Conservation (phyloP, 2,797 vertebrate species). For the Crypturellus tataupa region DNA sequence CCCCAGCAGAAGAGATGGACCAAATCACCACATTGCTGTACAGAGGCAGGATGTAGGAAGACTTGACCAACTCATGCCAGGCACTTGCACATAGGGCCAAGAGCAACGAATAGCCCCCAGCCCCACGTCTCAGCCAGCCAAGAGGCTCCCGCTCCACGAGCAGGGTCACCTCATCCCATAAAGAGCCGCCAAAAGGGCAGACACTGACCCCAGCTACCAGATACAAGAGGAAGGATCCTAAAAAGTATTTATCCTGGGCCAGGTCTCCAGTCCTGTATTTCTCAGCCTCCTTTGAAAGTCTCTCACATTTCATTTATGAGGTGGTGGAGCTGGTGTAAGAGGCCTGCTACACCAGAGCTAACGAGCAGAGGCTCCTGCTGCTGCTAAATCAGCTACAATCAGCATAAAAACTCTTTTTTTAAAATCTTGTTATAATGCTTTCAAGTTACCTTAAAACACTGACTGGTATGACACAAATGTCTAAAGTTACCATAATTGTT, state of each 20-base stretch:
- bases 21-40: neutral
- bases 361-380: slow-evolving; percentile 1
- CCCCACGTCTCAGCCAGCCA: neutral
- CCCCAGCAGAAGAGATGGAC: neutral
- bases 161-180: neutral
- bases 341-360: neutral
- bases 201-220: neutral
- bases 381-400: neutral
- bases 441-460: slow-evolving; percentile 54
- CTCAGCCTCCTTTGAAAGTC: neutral
- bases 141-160: neutral
- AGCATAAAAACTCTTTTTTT: slow-evolving; percentile 14
- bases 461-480: slow-evolving; percentile 22
- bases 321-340: neutral
- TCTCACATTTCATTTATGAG: neutral
- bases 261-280: neutral
- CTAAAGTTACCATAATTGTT: slow-evolving; percentile 45
- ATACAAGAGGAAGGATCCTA: fast-evolving
- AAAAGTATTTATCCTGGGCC: neutral
- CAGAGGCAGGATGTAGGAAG: neutral
- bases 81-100: neutral
- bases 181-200: neutral
- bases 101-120: neutral
- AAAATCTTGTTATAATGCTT: slow-evolving; percentile 33
- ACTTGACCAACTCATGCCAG: neutral